Evolutionary conservation across 2,888 invertebrate genomes (phyloP).

Genomic region (Cactoblastis cactorum): DNA sequence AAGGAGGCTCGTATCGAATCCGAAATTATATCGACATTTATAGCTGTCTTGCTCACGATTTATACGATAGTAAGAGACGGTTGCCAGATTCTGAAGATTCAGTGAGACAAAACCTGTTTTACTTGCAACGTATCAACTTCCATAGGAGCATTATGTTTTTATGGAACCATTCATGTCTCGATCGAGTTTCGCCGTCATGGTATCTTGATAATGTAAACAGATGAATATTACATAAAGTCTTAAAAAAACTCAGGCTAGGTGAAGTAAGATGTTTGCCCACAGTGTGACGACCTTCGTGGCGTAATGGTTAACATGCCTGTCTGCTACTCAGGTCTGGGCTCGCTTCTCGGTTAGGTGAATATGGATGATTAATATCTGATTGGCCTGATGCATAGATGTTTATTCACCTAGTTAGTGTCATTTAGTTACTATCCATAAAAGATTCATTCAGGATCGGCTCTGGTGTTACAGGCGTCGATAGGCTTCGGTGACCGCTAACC

Average conservation of each 20-base stretch:
- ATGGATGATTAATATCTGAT: too few species aligned
- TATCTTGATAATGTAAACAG: constrained; percentile 11
- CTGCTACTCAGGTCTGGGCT: too few species aligned
- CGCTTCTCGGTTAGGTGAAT: too few species aligned
- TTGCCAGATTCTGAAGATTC: constrained; percentile 25
- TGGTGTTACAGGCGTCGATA: too few species aligned
- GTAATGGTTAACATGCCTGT: too few species aligned
- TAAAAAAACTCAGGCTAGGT: neutral
- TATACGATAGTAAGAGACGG: constrained; percentile 26
- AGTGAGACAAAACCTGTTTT: constrained; percentile 51
- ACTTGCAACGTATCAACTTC: constrained; percentile 34
- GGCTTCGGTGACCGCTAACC: too few species aligned
- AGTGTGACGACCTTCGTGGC: too few species aligned
- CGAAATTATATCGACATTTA: constrained; percentile 26
- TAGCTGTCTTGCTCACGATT: constrained; percentile 30
- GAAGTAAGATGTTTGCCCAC: too few species aligned
- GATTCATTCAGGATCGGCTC: too few species aligned
- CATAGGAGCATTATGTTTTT: constrained; percentile 40
- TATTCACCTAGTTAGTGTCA: too few species aligned
- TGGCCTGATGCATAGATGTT: too few species aligned
- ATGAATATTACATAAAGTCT: neutral
- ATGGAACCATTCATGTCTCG: constrained; percentile 23
- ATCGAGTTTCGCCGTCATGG: constrained; percentile 14
- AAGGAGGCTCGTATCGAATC: constrained; percentile 30
- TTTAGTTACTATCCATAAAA: too few species aligned